Conservation (phyloP, 2,113 vertebrate genomes). For the Malurus elegans region DNA sequence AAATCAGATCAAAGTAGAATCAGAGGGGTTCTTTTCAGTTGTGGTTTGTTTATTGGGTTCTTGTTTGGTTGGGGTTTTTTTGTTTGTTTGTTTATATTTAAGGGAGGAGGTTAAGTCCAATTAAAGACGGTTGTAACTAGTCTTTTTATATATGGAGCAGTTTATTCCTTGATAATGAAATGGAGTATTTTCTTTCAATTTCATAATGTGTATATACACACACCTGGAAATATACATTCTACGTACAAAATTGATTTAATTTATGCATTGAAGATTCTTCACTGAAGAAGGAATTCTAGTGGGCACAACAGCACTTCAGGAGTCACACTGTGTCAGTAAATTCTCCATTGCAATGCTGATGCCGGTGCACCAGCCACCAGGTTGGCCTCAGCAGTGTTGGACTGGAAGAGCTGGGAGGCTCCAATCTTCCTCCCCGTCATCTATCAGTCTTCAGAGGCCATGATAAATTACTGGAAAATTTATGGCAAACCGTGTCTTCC, state of each 20-base stretch:
- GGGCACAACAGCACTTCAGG: background rate
- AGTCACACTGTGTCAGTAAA: background rate
- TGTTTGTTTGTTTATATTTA: background rate
- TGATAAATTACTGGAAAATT: background rate
- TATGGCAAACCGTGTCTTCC: background rate
- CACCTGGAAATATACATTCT: background rate
- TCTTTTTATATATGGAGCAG: background rate
- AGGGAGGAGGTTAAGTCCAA: background rate
- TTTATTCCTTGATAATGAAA: background rate
- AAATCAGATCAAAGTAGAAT: background rate
- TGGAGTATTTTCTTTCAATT: background rate
- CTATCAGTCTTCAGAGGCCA: background rate
- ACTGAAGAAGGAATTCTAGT: background rate
- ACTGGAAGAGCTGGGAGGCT: background rate
- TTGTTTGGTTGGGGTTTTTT: background rate
- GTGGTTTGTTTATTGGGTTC: background rate
- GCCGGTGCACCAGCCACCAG: background rate
- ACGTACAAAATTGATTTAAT: background rate
- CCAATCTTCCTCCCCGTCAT: background rate
- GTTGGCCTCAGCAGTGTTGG: rapidly evolving
- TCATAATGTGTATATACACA: background rate
- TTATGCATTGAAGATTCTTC: background rate
- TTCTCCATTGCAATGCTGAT: background rate
- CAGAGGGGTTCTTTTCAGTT: rapidly evolving
- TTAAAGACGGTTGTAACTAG: background rate